Evolutionary conservation across 2,113 vertebrate genomes (phyloP).

Genomic region (Gasterosteus nipponicus): DNA sequence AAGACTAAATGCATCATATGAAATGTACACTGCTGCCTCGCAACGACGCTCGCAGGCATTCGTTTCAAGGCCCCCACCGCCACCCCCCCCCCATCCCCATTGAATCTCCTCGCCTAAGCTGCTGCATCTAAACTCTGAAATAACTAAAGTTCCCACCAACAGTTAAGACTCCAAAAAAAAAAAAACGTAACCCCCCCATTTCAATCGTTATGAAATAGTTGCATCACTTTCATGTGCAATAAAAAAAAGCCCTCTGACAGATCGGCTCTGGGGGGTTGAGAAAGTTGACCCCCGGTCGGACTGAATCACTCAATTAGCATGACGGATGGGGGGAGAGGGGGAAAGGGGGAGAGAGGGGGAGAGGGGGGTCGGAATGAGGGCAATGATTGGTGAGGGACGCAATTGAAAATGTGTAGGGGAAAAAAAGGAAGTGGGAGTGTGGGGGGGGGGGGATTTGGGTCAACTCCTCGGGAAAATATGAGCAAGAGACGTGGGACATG

Average conservation of each 20-base stretch:
- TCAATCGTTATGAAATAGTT: conserved; percentile 56
- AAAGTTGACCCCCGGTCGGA: too few species aligned
- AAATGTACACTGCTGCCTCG: neutral
- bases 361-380: conserved; percentile 15
- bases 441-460: neutral
- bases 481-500: neutral
- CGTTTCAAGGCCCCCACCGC: conserved; percentile 4
- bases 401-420: conserved; percentile 7
- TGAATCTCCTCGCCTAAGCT: neutral
- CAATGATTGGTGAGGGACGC: neutral
- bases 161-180: conserved; percentile 21
- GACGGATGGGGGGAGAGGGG: conserved; percentile 19
- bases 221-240: conserved; percentile 48
- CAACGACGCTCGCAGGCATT: neutral
- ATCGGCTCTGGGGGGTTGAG: too few species aligned
- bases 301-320: conserved; percentile 59
- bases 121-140: conserved; percentile 30
- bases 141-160: conserved; percentile 52
- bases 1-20: neutral
- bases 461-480: neutral
- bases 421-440: neutral
- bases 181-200: conserved; percentile 38
- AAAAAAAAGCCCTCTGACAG: too few species aligned
- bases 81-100: neutral
- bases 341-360: neutral